Evolutionary conservation across 2,888 invertebrate species (phyloP), one percentile per base, ranked within the genome.

Genomic region (Meloe dianella): DNA sequence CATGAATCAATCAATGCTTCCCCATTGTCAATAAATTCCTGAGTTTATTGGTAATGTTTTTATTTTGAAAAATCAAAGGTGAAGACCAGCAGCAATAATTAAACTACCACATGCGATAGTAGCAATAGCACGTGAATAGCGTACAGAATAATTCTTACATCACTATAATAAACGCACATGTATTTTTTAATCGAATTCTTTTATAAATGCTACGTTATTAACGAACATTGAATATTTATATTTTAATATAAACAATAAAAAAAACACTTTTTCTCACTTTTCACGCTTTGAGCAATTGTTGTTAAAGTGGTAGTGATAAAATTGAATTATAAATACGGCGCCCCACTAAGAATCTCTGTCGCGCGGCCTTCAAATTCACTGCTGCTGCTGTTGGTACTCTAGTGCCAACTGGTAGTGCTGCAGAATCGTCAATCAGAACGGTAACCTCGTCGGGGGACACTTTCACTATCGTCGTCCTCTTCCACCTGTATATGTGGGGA

Each of bases 371-470:
- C 38, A 41, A 41, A 41, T 5, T 41, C 17, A 17, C n/a, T 47
- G 47, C 20, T 47, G 20, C 20, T 47, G 20, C 10, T 47, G 47
- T 20, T 47, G 20, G 6, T 47, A n/a, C 47, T 20, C 47, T 47
- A 20, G 20, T 47, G 47, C 47, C 38, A 38, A 38, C 38, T 38
- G 14, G 14, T 47, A 47, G 47, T 47, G 47, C 47, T 20, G 47
- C 20, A 51, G 51, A 51, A 22, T 10, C 51, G 51, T 10, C 47
- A 17, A 20, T 9, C 20, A 38, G 14, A 47, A 9, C 8, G 6
- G 47, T 20, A 51, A 24, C 51, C 51, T 51, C 51, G 51, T 20
- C 51, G 51, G 51, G 51, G 51, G 51, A 51, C 51, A 51, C 51
- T 51, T 51, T 51, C 51, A 51, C 51, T 51, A 51, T 51, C 51